Conservation (phyloP, 2,113 vertebrate genomes). For the Oreochromis spilurus region DNA sequence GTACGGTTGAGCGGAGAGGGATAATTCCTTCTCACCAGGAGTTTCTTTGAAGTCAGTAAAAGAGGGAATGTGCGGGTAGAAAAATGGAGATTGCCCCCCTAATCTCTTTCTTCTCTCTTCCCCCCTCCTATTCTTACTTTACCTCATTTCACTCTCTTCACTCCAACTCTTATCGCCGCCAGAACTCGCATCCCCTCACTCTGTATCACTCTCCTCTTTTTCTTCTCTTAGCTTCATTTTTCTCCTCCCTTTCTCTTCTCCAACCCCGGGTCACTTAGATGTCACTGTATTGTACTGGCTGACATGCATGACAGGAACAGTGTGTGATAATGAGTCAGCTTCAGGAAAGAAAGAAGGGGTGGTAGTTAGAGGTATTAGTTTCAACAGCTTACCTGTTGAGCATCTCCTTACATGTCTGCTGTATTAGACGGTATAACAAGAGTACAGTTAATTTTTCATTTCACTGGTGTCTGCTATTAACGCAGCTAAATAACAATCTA, state of each 20-base stretch:
- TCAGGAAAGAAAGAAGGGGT: slow-evolving; percentile 8
- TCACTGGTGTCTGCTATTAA: neutral
- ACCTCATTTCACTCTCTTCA: neutral
- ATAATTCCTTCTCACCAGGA: slow-evolving; percentile 57
- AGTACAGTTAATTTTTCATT: neutral
- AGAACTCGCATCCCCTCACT: neutral
- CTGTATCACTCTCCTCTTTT: neutral
- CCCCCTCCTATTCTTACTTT: neutral
- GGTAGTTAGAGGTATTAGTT: slow-evolving; percentile 15
- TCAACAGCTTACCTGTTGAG: slow-evolving; percentile 15
- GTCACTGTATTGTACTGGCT: slow-evolving; percentile 50
- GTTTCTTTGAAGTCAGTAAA: slow-evolving; percentile 59
- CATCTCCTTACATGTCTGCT: neutral
- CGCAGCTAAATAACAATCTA: neutral
- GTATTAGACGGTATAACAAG: neutral
- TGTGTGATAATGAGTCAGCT: slow-evolving; percentile 48
- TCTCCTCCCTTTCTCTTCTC: neutral
- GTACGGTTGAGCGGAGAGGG: slow-evolving; percentile 36
- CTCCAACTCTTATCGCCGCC: neutral
- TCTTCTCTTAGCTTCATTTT: neutral
- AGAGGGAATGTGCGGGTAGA: slow-evolving; percentile 26
- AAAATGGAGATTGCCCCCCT: neutral
- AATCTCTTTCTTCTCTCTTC: neutral
- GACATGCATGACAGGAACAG: slow-evolving; percentile 40
- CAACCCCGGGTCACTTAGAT: slow-evolving; percentile 43